Evolutionary conservation across 2,888 invertebrate species (phyloP).

Genomic region (Penaeus monodon): DNA sequence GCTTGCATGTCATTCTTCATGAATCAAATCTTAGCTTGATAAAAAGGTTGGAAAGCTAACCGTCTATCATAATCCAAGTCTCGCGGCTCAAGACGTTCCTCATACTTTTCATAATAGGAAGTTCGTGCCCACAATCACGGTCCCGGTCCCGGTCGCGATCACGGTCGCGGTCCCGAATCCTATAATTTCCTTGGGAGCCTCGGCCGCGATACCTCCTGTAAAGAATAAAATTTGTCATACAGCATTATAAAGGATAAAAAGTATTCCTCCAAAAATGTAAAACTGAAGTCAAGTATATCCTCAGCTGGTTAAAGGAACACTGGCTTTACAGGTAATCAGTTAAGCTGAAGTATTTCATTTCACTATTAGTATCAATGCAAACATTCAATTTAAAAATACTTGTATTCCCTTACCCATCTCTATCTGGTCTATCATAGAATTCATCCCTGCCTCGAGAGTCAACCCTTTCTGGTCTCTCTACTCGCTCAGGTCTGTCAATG

Average conservation of each 20-base stretch:
- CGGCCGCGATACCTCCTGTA: constrained; percentile 53
- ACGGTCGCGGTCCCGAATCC: constrained; percentile 22
- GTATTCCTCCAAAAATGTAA: too few relatives aligned
- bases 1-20: too few relatives aligned
- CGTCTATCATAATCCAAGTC: constrained; percentile 51
- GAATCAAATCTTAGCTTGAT: not conserved
- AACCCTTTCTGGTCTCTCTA: constrained; percentile 43
- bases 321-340: too few relatives aligned
- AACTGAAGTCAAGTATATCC: too few relatives aligned
- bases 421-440: constrained; percentile 44
- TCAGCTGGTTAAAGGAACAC: too few relatives aligned
- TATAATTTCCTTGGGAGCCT: constrained; percentile 49
- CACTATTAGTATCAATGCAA: too few relatives aligned
- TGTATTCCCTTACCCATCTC: constrained; percentile 50
- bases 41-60: constrained; percentile 17
- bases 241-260: too few relatives aligned
- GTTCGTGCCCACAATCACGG: constrained; percentile 53
- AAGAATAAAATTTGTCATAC: not conserved
- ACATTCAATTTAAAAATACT: too few relatives aligned
- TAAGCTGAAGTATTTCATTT: too few relatives aligned
- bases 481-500: not conserved
- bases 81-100: constrained; percentile 49
- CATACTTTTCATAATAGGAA: constrained; percentile 49
- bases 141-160: constrained; percentile 52
- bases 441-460: constrained; percentile 51